Evolutionary conservation across 2,888 invertebrate species (phyloP).

Genomic region (Tinea trinotella): DNA sequence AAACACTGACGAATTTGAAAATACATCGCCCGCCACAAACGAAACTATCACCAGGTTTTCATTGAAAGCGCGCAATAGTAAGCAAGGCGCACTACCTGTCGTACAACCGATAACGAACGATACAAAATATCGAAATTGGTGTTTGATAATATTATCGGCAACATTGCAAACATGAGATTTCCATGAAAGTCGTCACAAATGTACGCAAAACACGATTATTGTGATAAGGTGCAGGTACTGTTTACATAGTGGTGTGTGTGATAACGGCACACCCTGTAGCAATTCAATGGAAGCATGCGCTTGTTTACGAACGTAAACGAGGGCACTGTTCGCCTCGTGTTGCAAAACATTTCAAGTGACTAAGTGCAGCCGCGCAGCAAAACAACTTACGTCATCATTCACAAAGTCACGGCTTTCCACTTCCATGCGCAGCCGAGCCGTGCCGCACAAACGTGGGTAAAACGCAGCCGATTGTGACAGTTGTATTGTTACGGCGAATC

Average conservation of each 20-base stretch:
- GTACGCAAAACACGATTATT: not conserved
- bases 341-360: constrained; percentile 53
- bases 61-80: not conserved
- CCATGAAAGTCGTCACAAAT: not conserved
- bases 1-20: not conserved
- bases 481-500: too few relatives aligned
- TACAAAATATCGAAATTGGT: not conserved
- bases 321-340: constrained; percentile 37
- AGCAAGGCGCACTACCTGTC: not conserved
- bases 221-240: constrained; percentile 3
- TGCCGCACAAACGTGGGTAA: too few relatives aligned
- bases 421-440: too few relatives aligned
- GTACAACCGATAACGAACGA: not conserved
- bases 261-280: constrained; percentile 6
- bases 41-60: not conserved
- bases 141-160: not conserved
- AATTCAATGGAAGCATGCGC: constrained; percentile 25
- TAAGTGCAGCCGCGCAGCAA: constrained; percentile 46
- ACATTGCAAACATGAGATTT: constrained; percentile 11
- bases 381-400: constrained; percentile 55
- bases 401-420: not conserved
- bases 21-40: not conserved
- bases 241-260: not conserved
- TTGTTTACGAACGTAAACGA: constrained; percentile 50
- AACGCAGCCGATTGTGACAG: too few relatives aligned